A percentile compares a stretch with the other conserved stretches of the same genome.
phyloP scores from a whole-genome alignment of 1,140 invertebrate genomes.

The Drosophila mojavensis region DNA sequence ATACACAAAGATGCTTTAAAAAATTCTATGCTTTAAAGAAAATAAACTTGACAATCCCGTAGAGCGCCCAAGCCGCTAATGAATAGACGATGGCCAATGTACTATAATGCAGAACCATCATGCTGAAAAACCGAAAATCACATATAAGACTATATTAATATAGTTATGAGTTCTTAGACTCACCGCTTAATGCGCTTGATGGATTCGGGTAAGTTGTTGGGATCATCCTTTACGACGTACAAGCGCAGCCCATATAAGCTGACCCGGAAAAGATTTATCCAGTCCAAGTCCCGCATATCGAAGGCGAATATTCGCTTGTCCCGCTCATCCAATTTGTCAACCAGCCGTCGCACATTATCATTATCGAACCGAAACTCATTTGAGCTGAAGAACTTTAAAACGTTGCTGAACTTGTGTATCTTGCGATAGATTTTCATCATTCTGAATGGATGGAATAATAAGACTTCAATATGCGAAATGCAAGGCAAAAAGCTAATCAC shows the following conservation, averaged over 20 bases:
- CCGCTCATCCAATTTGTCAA: slow-evolving; percentile 85
- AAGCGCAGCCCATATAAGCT: slow-evolving; percentile 88
- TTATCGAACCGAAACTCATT: slow-evolving; percentile 90
- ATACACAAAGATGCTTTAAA: neutral
- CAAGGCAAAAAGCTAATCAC: neutral
- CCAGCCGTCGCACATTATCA: slow-evolving; percentile 87
- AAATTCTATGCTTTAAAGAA: slow-evolving; percentile 58
- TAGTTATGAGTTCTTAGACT: neutral
- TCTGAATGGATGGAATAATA: slow-evolving; percentile 80
- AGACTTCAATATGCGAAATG: neutral
- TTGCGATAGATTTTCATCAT: slow-evolving; percentile 90
- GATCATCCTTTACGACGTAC: slow-evolving; percentile 90
- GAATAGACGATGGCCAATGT: slow-evolving; percentile 69
- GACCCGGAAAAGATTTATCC: slow-evolving; percentile 87
- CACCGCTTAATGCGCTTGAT: slow-evolving; percentile 86
- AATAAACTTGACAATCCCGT: slow-evolving; percentile 58
- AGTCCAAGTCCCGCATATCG: slow-evolving; percentile 88
- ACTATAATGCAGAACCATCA: slow-evolving; percentile 78
- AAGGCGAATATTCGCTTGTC: slow-evolving; percentile 89
- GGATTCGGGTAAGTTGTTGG: slow-evolving; percentile 87
- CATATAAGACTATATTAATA: neutral
- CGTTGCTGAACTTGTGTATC: slow-evolving; percentile 89
- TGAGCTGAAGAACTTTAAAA: slow-evolving; percentile 89
- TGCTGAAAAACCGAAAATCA: slow-evolving; percentile 42
- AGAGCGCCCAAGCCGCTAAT: slow-evolving; percentile 61